Conservation (phyloP, 30 jellyfish, hydroid and myxozoan genomes). For the Aurelia coerulea region DNA sequence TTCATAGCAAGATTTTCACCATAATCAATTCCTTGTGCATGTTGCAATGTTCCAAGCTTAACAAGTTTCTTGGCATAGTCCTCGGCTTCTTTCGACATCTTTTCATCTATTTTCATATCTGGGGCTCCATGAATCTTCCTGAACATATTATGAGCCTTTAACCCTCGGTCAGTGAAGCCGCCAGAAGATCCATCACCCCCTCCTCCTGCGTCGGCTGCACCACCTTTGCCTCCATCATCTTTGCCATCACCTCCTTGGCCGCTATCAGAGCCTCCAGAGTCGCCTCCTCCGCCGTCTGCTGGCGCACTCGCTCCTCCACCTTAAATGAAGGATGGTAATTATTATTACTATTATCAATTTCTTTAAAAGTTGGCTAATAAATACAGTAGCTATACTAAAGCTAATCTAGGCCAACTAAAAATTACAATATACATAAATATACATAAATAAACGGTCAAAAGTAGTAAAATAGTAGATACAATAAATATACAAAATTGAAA, state of each 20-base stretch:
- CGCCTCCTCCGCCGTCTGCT: constrained; percentile 32
- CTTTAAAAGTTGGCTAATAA: too few species aligned
- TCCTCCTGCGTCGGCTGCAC: constrained; percentile 4
- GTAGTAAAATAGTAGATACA: too few species aligned
- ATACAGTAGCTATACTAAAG: too few species aligned
- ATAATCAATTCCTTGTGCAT: constrained; percentile 56
- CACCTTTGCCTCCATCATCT: constrained; percentile 10
- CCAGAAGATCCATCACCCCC: not conserved
- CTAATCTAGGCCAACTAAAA: too few species aligned
- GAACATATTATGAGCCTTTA: constrained; percentile 78
- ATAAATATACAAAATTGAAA: too few species aligned
- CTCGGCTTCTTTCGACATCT: constrained; percentile 88
- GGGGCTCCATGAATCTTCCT: constrained; percentile 90
- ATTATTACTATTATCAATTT: too few species aligned
- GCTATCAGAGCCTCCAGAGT: constrained; percentile 1
- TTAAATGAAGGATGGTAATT: too few species aligned
- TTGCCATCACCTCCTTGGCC: constrained; percentile 13
- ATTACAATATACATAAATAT: too few species aligned
- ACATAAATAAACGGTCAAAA: too few species aligned
- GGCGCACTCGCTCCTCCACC: too few species aligned
- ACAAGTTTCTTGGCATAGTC: constrained; percentile 86
- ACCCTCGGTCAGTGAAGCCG: constrained; percentile 42
- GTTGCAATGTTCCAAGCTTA: constrained; percentile 71
- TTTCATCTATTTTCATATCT: constrained; percentile 62
- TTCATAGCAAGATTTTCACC: constrained; percentile 96